Evolutionary conservation across 2,888 invertebrate genomes (phyloP), one percentile per base, ranked within the genome.

Genomic region (Oligia strigilis): DNA sequence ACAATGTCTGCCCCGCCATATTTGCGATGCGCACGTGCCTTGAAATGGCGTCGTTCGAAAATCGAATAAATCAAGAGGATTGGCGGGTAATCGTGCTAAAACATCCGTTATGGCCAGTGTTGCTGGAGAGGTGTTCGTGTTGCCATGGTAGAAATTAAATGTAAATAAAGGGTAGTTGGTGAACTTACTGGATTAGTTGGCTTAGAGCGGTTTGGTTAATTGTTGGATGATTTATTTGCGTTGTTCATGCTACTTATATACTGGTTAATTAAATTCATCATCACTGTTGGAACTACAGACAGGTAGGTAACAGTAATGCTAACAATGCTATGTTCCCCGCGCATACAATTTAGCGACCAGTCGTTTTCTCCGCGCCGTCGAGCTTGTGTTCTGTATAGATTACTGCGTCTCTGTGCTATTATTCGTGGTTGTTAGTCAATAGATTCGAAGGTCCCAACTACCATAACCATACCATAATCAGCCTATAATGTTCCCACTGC

Each of bases 31-130:
- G 89, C 96, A 96, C 96, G 96, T 96, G 96, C 92, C 95, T 90
- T 88, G 91, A 94, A 96, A 96, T 95, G 96, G 96, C 94, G 93
- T 85, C 94, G 92, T 93, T 93, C 92, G 90, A 92, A 95, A 95
- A 93, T 95, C 94, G 94, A 95, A 95, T 95, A 94, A 96, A 95
- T 95, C 95, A 95, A 96, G 95, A 94, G 96, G 95, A 95, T 96
- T 94, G 94, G 93, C 89, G 94, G 94, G 93, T 95, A 96, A 96
- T 96, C 95, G 94, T 91, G 93, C 89, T 89, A 92, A 93, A 93
- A 93, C 92, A 93, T 89, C 87, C 89, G 91, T 92, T 91, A 90
- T 83, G 84, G 88, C 77, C 78, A 83, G 76, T 86, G 83, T 78
- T 85, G 75, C 71, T 43, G 23, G 43, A 36, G 79, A 80, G 83